Conservation (phyloP, 2,797 vertebrate species). For the Odontamblyopus lacepedii region DNA sequence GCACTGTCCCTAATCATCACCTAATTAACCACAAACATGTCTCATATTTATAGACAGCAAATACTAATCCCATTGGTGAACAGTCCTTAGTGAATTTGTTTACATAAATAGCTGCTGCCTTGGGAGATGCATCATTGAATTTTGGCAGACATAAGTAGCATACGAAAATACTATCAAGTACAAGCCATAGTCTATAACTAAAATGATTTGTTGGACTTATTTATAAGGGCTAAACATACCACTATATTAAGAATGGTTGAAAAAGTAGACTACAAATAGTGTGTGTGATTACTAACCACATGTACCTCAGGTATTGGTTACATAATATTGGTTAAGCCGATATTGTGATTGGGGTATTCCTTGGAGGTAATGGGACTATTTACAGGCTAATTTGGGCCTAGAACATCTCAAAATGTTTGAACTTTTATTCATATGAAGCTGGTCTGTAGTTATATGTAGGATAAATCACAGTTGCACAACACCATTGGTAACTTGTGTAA, state of each 20-base stretch:
- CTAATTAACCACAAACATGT: slow-evolving; percentile 55
- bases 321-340: too few species aligned
- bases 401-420: too few species aligned
- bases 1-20: slow-evolving; percentile 24
- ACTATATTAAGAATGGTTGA: neutral
- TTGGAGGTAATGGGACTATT: too few species aligned
- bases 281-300: neutral
- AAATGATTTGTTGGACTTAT: neutral
- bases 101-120: slow-evolving; percentile 36
- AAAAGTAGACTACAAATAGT: neutral
- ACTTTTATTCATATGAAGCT: too few species aligned
- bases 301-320: too few species aligned
- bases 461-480: too few species aligned
- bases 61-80: slow-evolving; percentile 63
- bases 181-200: neutral
- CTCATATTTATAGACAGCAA: slow-evolving; percentile 58
- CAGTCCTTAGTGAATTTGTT: slow-evolving; percentile 29
- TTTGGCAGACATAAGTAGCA: slow-evolving; percentile 11
- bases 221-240: neutral
- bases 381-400: too few species aligned
- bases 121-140: slow-evolving; percentile 22
- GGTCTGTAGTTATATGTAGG: too few species aligned
- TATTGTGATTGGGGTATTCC: too few species aligned
- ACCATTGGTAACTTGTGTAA: too few species aligned
- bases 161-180: neutral